A percentile compares a stretch with the other conserved stretches of the same genome.
Conservation (phyloP, 2,113 vertebrate genomes). For the Psilopsiagon aurifrons region DNA sequence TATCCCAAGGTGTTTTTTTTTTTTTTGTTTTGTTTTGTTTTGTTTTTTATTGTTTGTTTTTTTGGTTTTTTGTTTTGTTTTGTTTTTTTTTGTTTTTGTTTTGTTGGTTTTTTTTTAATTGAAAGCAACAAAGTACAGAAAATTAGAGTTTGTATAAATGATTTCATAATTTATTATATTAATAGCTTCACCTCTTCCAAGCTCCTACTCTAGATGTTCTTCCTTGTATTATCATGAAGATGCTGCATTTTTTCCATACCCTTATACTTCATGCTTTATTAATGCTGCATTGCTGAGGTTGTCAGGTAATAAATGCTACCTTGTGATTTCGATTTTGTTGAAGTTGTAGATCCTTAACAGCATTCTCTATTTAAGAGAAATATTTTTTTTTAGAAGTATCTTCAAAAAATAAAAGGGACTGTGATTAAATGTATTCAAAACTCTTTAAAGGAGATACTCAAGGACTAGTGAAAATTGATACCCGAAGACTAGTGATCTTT, state of each 20-base stretch:
- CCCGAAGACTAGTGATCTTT: neutral
- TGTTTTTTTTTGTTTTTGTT: too few relatives aligned
- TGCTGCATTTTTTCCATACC: neutral
- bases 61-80: too few relatives aligned
- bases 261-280: neutral
- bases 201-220: neutral
- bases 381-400: neutral
- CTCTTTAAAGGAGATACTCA: neutral
- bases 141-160: neutral
- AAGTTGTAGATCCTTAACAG: neutral
- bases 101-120: neutral
- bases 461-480: neutral
- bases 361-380: neutral
- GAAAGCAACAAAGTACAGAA: neutral
- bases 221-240: neutral
- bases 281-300: neutral
- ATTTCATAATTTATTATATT: neutral
- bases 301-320: neutral
- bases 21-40: too few relatives aligned
- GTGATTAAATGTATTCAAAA: neutral
- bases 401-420: neutral
- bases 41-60: too few relatives aligned
- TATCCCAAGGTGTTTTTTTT: too few relatives aligned
- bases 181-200: neutral
- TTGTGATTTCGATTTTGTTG: neutral